Conservation (phyloP, 2,113 vertebrate species). For the Cephalopterus ornatus region DNA sequence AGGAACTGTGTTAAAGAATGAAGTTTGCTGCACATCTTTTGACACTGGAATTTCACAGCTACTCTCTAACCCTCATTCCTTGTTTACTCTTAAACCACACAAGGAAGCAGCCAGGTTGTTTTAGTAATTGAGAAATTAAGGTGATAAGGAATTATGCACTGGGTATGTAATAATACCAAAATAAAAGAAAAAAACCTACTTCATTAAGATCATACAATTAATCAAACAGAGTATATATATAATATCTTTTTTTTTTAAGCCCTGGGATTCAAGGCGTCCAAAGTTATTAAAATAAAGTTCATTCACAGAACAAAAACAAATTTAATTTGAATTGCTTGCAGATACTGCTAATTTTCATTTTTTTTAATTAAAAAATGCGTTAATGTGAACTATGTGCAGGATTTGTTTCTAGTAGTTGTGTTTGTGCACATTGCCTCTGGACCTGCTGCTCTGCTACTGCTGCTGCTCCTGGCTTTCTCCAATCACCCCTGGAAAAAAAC, state of each 20-base stretch:
- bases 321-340: constrained; percentile 86
- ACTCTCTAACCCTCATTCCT: constrained; percentile 18
- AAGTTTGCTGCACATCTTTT: constrained; percentile 69
- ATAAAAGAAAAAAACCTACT: constrained; percentile 81
- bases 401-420: constrained; percentile 80
- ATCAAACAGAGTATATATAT: constrained; percentile 87
- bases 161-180: constrained; percentile 86
- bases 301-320: constrained; percentile 90
- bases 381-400: constrained; percentile 85
- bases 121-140: background rate
- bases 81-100: constrained; percentile 39
- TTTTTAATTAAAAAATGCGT: constrained; percentile 87
- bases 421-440: constrained; percentile 79
- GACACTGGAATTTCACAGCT: constrained; percentile 41
- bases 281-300: constrained; percentile 88
- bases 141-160: constrained; percentile 71
- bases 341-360: constrained; percentile 89
- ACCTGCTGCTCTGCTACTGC: constrained; percentile 64
- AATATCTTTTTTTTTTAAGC: constrained; percentile 84
- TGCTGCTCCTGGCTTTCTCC: constrained; percentile 65
- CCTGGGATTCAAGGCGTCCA: constrained; percentile 86
- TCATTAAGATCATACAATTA: constrained; percentile 89
- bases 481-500: constrained; percentile 17
- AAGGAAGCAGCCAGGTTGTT: constrained; percentile 31
- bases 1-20: background rate